Base-by-base conservation (phyloP, 53 echinoderm and acorn worm species). In the Paelopatides confundens region DNA sequence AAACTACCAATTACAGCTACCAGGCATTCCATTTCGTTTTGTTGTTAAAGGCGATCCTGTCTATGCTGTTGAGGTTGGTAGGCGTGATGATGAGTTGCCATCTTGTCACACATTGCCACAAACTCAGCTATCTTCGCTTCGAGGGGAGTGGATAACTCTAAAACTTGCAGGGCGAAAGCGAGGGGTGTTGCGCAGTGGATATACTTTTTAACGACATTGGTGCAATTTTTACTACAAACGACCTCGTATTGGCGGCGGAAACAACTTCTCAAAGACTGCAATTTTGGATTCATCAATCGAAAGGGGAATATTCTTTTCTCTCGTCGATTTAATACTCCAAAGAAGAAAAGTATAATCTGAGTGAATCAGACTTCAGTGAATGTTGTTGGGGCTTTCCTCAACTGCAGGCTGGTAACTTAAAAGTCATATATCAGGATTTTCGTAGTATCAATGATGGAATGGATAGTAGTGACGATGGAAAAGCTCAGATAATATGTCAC, bases 371-470 rank as follows among this genome's bases (percentile, higher is more conserved):
- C 51, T 31, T 78, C 3, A 12, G 27, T 31, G 31, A 78, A 31
- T 78, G 79, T 18, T 78, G 79, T 18, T 78, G 79, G 79, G 79
- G 79, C 27, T 52, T 31, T 51, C 52, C 79, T 14, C 50, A 78
- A 31, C 0, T 78, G 1, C 30, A 78, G 52, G 79, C 51, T 50
- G 52, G 79, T 31, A 78, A 27, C 17, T 15, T 78, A 8, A 28
- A 15, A 7, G 30, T 78, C 10, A 15, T 34, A 0, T 78, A 78
- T 48, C 79, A 78, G 31, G 79, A 78, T 32, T 78, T 78, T 53
- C 79, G 79, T 52, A 29, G 5, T 7, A 21, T 50, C n/a, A 30
- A 10, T 3, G 15, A 26, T 33, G 40, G 40, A 40, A 8, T 40
- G 40, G 10, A 40, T 0, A 40, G 6, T 6, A 10, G 40, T 40